Evolutionary conservation across 35 echinoderm and acorn worm genomes (phyloP).

Genomic region (Apostichopus californicus): DNA sequence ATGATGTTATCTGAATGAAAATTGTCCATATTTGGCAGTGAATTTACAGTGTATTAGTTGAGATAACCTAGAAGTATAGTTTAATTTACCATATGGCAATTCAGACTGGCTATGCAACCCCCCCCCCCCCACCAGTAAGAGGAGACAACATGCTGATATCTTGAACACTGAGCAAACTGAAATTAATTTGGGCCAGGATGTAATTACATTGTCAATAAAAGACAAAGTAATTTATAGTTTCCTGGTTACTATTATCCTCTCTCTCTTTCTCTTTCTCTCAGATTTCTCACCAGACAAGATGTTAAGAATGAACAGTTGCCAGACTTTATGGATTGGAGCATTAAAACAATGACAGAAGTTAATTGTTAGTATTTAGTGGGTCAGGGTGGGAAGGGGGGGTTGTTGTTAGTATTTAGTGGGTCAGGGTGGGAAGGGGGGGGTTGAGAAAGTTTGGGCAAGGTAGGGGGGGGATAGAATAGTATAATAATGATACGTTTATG

Average conservation of each 20-base stretch:
- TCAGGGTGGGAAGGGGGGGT: not conserved
- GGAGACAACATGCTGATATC: too few species aligned
- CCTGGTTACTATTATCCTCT: not conserved
- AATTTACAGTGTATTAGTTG: too few species aligned
- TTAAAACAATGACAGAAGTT: constrained; percentile 55
- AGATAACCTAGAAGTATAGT: too few species aligned
- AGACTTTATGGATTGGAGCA: constrained; percentile 91
- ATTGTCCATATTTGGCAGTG: too few species aligned
- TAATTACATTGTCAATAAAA: not conserved
- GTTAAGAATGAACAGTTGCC: constrained; percentile 87
- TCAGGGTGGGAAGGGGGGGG: not conserved
- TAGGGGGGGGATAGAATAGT: not conserved
- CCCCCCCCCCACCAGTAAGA: too few species aligned
- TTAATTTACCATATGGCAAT: too few species aligned
- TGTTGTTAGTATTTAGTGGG: constrained; percentile 62
- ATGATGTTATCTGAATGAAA: too few species aligned
- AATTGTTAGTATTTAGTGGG: constrained; percentile 66
- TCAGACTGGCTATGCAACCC: too few species aligned
- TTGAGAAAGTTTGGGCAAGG: not conserved
- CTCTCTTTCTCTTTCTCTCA: not conserved
- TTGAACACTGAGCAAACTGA: too few species aligned
- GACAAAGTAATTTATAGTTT: not conserved
- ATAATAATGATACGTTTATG: too few species aligned
- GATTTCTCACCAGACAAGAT: constrained; percentile 95
- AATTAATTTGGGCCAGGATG: too few species aligned